A percentile compares a stretch with the other conserved stretches of the same genome.
phyloP scores from a whole-genome alignment of 2,113 vertebrate species.

The Thunnus thynnus region DNA sequence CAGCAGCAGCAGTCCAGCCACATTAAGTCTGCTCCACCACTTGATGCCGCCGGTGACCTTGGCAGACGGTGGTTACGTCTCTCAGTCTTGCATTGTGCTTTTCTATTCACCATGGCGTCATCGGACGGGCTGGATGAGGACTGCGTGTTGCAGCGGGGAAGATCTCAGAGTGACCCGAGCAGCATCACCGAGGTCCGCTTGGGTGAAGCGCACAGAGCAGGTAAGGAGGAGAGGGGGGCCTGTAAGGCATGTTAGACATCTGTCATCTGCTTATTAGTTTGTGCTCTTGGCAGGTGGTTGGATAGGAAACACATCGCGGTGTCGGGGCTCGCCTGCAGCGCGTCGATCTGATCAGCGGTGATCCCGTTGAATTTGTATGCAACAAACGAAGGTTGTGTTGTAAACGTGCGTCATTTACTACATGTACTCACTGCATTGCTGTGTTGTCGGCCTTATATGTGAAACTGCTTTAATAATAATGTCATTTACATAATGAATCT shows the following conservation, averaged over 20 bases:
- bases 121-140: slow-evolving; percentile 87
- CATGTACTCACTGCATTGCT: slow-evolving; percentile 2
- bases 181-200: slow-evolving; percentile 88
- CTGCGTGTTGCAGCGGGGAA: slow-evolving; percentile 90
- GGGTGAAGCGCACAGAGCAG: slow-evolving; percentile 86
- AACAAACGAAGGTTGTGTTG: slow-evolving; percentile 45
- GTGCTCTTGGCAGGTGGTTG: neutral
- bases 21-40: slow-evolving; percentile 65
- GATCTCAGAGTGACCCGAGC: slow-evolving; percentile 96
- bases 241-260: slow-evolving; percentile 32
- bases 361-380: slow-evolving; percentile 50
- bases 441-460: slow-evolving; percentile 22
- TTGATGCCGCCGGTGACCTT: slow-evolving; percentile 84
- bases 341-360: neutral
- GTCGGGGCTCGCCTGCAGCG: slow-evolving; percentile 12
- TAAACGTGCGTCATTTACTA: slow-evolving; percentile 63
- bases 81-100: slow-evolving; percentile 58
- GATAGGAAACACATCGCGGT: neutral
- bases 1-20: slow-evolving; percentile 66
- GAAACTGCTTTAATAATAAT: neutral
- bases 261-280: neutral
- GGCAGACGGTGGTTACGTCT: slow-evolving; percentile 72
- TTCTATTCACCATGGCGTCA: slow-evolving; percentile 87
- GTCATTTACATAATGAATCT: neutral
- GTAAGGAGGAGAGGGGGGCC: slow-evolving; percentile 69